These are phyloP conservation scores for Spea hammondii DNA, from an alignment of 2,797 vertebrate genomes.

Conservation along the genomic window DNA sequence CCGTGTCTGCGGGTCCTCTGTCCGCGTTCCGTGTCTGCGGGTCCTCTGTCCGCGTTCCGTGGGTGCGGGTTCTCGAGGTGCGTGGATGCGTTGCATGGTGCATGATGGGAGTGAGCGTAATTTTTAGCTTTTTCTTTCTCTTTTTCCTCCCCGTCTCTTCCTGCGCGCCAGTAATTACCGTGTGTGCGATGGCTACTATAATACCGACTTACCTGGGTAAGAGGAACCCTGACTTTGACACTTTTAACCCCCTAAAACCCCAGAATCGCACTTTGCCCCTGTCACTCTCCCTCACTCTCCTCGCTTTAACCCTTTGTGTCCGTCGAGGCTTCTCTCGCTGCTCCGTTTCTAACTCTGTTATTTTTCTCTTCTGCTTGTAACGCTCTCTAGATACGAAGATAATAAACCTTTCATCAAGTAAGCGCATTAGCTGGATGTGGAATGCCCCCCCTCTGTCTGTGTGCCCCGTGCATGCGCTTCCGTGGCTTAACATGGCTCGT, in stretches of 20 bases:
- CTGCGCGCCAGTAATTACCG: slow-evolving; percentile 98
- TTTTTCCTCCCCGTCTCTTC: slow-evolving; percentile 76
- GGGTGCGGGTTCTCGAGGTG: not conserved
- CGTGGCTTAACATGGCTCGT: slow-evolving; percentile 1
- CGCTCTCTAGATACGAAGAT: slow-evolving; percentile 99
- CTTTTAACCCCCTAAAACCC: not conserved
- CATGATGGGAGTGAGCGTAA: slow-evolving; percentile 89
- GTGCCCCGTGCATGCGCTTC: not conserved
- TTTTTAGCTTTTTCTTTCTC: slow-evolving; percentile 80
- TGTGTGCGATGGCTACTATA: slow-evolving; percentile 99
- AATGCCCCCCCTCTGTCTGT: slow-evolving; percentile 64
- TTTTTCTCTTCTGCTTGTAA: slow-evolving; percentile 99
- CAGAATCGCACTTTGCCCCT: too few relatives aligned
- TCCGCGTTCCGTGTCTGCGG: too few relatives aligned
- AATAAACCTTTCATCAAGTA: slow-evolving; percentile 99
- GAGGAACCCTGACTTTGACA: slow-evolving; percentile 84
- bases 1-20: too few relatives aligned
- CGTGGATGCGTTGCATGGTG: slow-evolving; percentile 82
- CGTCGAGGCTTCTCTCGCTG: slow-evolving; percentile 65
- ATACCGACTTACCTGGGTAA: slow-evolving; percentile 99
- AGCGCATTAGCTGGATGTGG: slow-evolving; percentile 92
- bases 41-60: not conserved
- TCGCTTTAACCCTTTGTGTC: slow-evolving; percentile 66
- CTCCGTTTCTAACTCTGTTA: slow-evolving; percentile 93
- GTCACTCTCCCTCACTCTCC: not conserved